Conservation (phyloP, 92 coral and sea anemone species). For the Epizoanthus rinbou region DNA sequence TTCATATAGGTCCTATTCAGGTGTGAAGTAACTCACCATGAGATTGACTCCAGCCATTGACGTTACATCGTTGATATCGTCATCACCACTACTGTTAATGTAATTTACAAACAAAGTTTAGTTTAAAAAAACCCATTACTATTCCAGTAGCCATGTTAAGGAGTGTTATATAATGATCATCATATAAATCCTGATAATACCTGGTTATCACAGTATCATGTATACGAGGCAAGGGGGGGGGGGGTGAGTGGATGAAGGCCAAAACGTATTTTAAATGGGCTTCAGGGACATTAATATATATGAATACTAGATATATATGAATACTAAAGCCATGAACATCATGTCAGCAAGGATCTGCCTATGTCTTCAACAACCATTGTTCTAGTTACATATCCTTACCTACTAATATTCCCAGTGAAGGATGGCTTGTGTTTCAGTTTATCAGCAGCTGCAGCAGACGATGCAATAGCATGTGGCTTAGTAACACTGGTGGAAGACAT, state of each 20-base stretch:
- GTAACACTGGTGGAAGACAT: constrained; percentile 44
- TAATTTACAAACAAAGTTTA: neutral
- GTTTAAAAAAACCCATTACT: too few species aligned
- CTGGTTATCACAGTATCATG: too few species aligned
- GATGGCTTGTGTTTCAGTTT: constrained; percentile 83
- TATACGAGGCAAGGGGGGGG: too few species aligned
- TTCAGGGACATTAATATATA: too few species aligned
- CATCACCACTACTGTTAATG: constrained; percentile 92
- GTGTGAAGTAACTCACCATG: constrained; percentile 64
- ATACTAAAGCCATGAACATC: neutral
- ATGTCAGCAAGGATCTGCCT: neutral
- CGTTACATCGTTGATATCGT: constrained; percentile 98
- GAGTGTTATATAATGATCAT: too few species aligned
- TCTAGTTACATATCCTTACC: constrained; percentile 39
- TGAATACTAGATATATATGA: too few species aligned
- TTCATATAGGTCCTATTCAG: too few species aligned
- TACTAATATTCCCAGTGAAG: constrained; percentile 83
- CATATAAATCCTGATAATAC: too few species aligned
- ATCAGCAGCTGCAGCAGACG: constrained; percentile 72
- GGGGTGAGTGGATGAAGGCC: too few species aligned
- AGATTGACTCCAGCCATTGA: constrained; percentile 99
- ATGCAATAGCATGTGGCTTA: constrained; percentile 48
- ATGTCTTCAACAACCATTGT: neutral
- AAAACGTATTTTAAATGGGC: too few species aligned
- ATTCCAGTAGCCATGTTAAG: too few species aligned